A percentile compares a stretch with the other conserved stretches of the same genome.
Conservation (phyloP, 2,113 vertebrate species). For the Myotis davidii region DNA sequence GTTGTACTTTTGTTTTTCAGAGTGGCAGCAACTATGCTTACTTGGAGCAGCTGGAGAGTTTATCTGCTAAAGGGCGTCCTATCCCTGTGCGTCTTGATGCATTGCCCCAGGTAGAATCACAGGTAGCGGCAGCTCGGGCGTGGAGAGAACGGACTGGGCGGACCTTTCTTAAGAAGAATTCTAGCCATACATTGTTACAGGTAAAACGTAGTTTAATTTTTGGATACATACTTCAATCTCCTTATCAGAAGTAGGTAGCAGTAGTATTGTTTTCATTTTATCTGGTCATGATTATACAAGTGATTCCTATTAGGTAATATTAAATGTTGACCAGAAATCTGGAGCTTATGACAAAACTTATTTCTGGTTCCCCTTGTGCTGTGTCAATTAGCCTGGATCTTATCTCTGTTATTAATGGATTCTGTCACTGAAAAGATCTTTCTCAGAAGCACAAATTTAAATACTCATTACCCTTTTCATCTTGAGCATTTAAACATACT, state of each 20-base stretch:
- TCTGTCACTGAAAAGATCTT: slow-evolving; percentile 10
- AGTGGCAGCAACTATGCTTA: slow-evolving; percentile 94
- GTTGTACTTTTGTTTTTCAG: slow-evolving; percentile 78
- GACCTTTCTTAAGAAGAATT: slow-evolving; percentile 99
- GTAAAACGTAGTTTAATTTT: slow-evolving; percentile 78
- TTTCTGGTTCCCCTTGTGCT: not conserved
- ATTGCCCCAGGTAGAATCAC: slow-evolving; percentile 95
- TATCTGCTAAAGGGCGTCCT: slow-evolving; percentile 94
- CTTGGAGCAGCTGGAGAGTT: slow-evolving; percentile 95
- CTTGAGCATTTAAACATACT: not conserved
- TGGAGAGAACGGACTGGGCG: slow-evolving; percentile 97
- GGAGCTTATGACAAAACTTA: not conserved
- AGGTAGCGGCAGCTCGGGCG: slow-evolving; percentile 94
- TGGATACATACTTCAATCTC: not conserved
- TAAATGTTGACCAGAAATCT: slow-evolving; percentile 8
- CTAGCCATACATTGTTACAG: slow-evolving; percentile 95
- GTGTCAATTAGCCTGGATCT: not conserved
- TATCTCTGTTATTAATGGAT: not conserved
- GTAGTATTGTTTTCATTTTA: not conserved
- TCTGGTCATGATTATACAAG: not conserved
- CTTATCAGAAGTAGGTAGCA: not conserved
- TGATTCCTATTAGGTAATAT: not conserved
- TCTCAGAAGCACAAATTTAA: slow-evolving; percentile 42
- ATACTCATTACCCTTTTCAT: not conserved
- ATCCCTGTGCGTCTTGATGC: slow-evolving; percentile 95